Evolutionary conservation across 2,113 vertebrate species (phyloP), one percentile per base, ranked within the genome.

Genomic region (Benitochromis conjunctus): DNA sequence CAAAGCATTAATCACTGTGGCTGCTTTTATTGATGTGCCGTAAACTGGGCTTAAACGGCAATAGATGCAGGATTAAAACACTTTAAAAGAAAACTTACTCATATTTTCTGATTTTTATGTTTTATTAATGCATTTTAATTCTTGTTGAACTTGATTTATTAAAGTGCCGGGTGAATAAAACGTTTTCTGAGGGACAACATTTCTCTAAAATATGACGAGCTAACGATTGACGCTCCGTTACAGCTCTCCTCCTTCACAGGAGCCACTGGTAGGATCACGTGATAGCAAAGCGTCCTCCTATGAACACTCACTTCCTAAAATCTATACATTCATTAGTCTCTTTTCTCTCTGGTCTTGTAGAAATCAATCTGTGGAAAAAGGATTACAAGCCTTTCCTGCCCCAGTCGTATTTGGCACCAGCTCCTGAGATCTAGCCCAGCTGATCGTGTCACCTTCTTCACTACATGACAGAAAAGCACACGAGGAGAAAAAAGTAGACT

Each of bases 1-100:
- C 89, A 84, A 90, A 82, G 24, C 87, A 91, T 92, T 89, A 60
- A 90, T 91, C 86, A 89, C 77, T 19, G 36, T 54, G 53, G 57
- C 57, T 16, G 41, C 57, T 85, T 87, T 89, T 82, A 88, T 90
- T 3, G 18, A 88, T 85, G 12, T 18, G 38, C 69, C 78, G 54
- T 87, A 66, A 74, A 90, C 41, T 46, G 86, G 79, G 31, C 24
- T 83, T 66, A 86, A 87, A 86, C 80, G 81, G 46, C 46, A 16
- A n/a, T 7, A 8, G 55, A 64, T 48, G 77, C 55, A 85, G 77
- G 79, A 90, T 86, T 90, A 80, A 77, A 16, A 54, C 14, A 9
- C 46, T 29, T 0, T 0, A 3, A 53, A 79, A 71, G 2, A 2
- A 48, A 83, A 74, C 24, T 41, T 82, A 16, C 18, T 64, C 21